A percentile compares a stretch with the other conserved stretches of the same genome.
Evolutionary conservation across 2,888 invertebrate species (phyloP).

Genomic region (Agrochola lota): DNA sequence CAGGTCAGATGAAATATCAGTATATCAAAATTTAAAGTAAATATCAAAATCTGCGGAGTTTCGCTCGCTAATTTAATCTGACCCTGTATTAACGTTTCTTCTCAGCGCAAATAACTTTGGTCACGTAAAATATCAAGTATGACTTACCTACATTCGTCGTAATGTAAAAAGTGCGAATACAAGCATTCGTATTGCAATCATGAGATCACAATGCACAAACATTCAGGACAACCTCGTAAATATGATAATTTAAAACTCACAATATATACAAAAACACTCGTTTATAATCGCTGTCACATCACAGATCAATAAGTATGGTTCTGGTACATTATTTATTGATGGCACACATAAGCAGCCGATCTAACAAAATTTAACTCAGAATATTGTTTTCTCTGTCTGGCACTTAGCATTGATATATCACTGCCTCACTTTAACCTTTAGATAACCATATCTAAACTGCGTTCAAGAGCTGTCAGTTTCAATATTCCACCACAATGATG

Average conservation of each 20-base stretch:
- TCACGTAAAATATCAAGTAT: neutral
- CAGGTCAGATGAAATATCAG: neutral
- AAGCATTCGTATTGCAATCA: slow-evolving; percentile 65
- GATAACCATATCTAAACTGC: too few relatives aligned
- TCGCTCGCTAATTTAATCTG: neutral
- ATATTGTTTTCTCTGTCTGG: neutral
- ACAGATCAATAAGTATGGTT: slow-evolving; percentile 72
- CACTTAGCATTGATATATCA: neutral
- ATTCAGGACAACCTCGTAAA: slow-evolving; percentile 47
- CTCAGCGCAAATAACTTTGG: neutral
- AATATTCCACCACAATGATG: too few relatives aligned
- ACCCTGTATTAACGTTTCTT: neutral
- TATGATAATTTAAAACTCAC: slow-evolving; percentile 52
- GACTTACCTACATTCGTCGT: neutral
- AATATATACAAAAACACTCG: slow-evolving; percentile 66
- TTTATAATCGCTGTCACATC: slow-evolving; percentile 70
- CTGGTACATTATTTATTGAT: slow-evolving; percentile 38
- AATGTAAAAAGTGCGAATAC: slow-evolving; percentile 37
- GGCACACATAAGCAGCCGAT: neutral
- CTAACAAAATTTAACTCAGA: neutral
- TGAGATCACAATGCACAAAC: slow-evolving; percentile 69
- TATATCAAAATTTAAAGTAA: too few relatives aligned
- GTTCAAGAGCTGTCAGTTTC: too few relatives aligned
- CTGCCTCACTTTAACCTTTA: neutral
- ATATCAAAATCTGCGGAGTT: neutral